These are phyloP conservation scores for Patella pellucida DNA, from an alignment of 2,888 invertebrate species.

Conservation along the genomic window DNA sequence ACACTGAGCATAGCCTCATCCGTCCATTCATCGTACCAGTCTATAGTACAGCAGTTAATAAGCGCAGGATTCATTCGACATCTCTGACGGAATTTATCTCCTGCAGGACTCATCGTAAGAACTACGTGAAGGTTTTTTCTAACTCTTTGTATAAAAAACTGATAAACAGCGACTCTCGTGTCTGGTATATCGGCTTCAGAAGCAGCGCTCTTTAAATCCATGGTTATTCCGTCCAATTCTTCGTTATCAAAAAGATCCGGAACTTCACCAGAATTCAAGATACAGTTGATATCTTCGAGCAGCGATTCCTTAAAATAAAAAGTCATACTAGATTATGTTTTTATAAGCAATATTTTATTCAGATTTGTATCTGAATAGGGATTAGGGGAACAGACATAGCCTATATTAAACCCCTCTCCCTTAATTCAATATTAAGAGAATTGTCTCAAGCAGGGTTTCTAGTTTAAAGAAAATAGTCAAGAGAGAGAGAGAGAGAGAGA, in stretches of 20 bases:
- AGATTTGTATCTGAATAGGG: no score
- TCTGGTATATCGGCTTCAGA: slow-evolving; percentile 65
- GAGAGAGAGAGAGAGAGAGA: no score
- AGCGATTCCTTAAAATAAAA: slow-evolving; percentile 63
- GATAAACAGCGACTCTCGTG: slow-evolving; percentile 64
- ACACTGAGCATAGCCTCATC: slow-evolving; percentile 69
- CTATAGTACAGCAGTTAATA: slow-evolving; percentile 71
- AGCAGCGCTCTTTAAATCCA: slow-evolving; percentile 69
- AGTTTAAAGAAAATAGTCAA: no score
- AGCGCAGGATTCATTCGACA: slow-evolving; percentile 71
- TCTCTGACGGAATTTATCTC: slow-evolving; percentile 66
- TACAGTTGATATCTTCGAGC: slow-evolving; percentile 70
- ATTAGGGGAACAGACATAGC: no score
- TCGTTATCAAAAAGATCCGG: slow-evolving; percentile 71
- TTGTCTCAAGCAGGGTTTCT: no score
- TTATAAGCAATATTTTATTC: no score
- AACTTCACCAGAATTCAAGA: slow-evolving; percentile 70
- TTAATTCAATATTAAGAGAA: no score
- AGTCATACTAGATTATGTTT: neutral
- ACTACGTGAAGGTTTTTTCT: slow-evolving; percentile 68
- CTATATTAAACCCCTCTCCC: no score
- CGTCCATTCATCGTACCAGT: slow-evolving; percentile 71
- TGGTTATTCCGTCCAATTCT: slow-evolving; percentile 68
- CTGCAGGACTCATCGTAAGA: slow-evolving; percentile 69
- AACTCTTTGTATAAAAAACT: slow-evolving; percentile 68